Percentiles rank a stretch among this genome's conserved stretches.
phyloP scores from a whole-genome alignment of 2,797 vertebrate genomes.

The Pteronotus mesoamericanus region DNA sequence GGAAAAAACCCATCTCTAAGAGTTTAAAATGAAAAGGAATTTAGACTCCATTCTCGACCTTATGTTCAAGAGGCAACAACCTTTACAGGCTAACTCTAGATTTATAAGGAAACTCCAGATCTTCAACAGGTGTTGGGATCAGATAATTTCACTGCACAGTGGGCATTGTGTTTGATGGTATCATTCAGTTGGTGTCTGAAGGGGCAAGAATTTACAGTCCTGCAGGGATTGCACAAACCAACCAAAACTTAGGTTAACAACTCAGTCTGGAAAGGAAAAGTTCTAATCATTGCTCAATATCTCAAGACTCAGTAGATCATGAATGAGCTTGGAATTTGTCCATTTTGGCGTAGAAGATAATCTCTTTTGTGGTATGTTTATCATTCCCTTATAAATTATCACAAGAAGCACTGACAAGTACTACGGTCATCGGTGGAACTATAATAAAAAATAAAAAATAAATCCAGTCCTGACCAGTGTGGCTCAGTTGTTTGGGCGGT shows the following conservation, averaged over 20 bases:
- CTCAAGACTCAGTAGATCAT: not conserved
- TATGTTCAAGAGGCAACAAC: not conserved
- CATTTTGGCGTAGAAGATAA: not conserved
- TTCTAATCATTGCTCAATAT: not conserved
- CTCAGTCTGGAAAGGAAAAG: not conserved
- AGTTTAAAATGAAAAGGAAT: constrained; percentile 14
- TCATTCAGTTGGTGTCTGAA: not conserved
- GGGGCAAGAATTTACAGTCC: not conserved
- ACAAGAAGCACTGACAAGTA: not conserved
- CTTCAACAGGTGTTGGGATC: not conserved
- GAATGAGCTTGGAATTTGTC: not conserved
- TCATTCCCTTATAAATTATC: not conserved
- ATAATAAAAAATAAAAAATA: not conserved
- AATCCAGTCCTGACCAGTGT: not conserved
- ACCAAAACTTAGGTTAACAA: not conserved
- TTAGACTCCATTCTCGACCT: not conserved
- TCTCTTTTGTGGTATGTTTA: not conserved
- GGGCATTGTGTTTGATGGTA: not conserved
- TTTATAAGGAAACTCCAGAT: not conserved
- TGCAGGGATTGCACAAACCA: not conserved
- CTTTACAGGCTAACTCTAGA: not conserved
- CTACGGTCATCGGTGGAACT: not conserved
- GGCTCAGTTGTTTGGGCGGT: not conserved
- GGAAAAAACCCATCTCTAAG: not conserved
- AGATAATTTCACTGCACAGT: not conserved